These are phyloP conservation scores for Pollachius pollachius DNA, from an alignment of 2,113 vertebrate genomes.

Conservation along the genomic window DNA sequence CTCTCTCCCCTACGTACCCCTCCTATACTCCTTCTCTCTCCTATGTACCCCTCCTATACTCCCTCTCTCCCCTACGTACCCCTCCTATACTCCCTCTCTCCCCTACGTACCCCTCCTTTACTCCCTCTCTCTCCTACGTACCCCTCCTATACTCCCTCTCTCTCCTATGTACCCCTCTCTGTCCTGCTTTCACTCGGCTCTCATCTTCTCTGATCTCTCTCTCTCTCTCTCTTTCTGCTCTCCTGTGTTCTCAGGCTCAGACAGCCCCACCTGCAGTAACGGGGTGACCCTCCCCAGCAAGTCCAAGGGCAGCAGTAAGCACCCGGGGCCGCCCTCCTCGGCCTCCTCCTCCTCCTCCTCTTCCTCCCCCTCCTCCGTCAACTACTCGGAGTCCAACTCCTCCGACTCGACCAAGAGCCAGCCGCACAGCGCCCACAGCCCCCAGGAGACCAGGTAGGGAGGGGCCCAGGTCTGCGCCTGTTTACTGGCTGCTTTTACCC, in stretches of 20 bases:
- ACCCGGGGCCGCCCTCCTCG: slow-evolving; percentile 87
- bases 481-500: too few species aligned
- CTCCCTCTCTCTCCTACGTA: too few species aligned
- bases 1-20: too few species aligned
- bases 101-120: too few species aligned
- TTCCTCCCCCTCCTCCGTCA: slow-evolving; percentile 92
- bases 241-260: slow-evolving; percentile 74
- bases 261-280: slow-evolving; percentile 97
- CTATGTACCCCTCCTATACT: too few species aligned
- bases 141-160: too few species aligned
- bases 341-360: slow-evolving; percentile 92
- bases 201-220: background rate
- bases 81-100: too few species aligned
- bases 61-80: too few species aligned
- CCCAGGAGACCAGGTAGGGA: slow-evolving; percentile 92
- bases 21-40: too few species aligned
- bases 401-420: slow-evolving; percentile 98
- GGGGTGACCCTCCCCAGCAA: slow-evolving; percentile 86
- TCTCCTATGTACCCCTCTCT: too few species aligned
- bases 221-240: background rate
- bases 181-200: too few species aligned
- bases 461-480: too few species aligned
- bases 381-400: slow-evolving; percentile 97
- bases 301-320: slow-evolving; percentile 87
- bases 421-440: slow-evolving; percentile 93